Evolutionary conservation across 1,140 invertebrate species (phyloP).

Genomic region (Octopus sinensis): DNA sequence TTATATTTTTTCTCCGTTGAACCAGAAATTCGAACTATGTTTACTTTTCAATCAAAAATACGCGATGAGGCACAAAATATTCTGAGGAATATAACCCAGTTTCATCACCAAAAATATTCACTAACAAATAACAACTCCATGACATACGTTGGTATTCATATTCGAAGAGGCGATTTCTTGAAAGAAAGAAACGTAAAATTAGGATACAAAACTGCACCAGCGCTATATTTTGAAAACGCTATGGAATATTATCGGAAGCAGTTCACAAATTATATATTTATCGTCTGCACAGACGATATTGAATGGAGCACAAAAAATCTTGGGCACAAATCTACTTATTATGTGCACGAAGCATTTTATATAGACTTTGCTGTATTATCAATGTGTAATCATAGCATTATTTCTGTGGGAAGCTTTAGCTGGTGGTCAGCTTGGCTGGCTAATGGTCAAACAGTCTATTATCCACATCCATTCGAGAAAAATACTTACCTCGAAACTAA

Average conservation of each 20-base stretch:
- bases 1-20: conserved; percentile 27
- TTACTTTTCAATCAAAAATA: conserved; percentile 22
- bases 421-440: conserved; percentile 47
- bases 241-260: conserved; percentile 26
- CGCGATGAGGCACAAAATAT: conserved; percentile 13
- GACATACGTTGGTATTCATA: conserved; percentile 24
- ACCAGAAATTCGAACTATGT: conserved; percentile 23
- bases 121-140: conserved; percentile 17
- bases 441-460: conserved; percentile 38
- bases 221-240: conserved; percentile 31
- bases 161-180: conserved; percentile 31
- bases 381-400: conserved; percentile 42
- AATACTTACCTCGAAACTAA: conserved; percentile 19
- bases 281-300: conserved; percentile 28
- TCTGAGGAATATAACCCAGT: conserved; percentile 6
- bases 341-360: conserved; percentile 19
- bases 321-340: conserved; percentile 17
- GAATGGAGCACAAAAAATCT: conserved; percentile 25
- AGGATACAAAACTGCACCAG: conserved; percentile 26
- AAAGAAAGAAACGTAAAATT: background rate
- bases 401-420: conserved; percentile 44
- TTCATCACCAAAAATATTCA: background rate
- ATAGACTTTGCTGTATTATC: conserved; percentile 39
- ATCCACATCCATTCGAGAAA: conserved; percentile 31
- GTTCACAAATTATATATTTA: conserved; percentile 26